Conservation (phyloP, 2,888 invertebrate genomes). For the Microctonus brassicae region DNA sequence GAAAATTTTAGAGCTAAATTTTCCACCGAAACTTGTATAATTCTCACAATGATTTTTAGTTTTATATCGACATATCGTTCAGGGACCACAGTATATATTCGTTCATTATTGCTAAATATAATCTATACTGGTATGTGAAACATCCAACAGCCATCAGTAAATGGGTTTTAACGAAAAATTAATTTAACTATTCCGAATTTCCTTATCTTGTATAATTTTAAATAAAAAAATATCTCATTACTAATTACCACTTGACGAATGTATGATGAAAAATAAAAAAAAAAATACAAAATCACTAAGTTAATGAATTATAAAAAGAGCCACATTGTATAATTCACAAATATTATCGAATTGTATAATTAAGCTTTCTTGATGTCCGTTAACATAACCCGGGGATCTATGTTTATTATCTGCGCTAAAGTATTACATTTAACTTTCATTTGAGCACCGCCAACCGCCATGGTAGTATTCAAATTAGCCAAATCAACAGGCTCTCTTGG, state of each 20-base stretch:
- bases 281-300: too few relatives aligned
- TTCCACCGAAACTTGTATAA: not conserved
- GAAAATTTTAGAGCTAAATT: not conserved
- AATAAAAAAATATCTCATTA: too few relatives aligned
- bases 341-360: not conserved
- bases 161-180: too few relatives aligned
- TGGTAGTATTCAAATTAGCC: slow-evolving; percentile 70
- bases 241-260: too few relatives aligned
- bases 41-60: not conserved
- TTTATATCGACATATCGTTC: too few relatives aligned
- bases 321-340: not conserved
- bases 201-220: too few relatives aligned
- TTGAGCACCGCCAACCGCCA: slow-evolving; percentile 72
- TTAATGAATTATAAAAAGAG: not conserved
- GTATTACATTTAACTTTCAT: slow-evolving; percentile 71
- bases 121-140: too few relatives aligned
- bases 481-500: slow-evolving; percentile 67
- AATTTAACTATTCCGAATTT: too few relatives aligned
- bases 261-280: too few relatives aligned
- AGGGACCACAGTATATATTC: too few relatives aligned
- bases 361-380: slow-evolving; percentile 60
- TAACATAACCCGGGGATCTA: slow-evolving; percentile 71
- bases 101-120: too few relatives aligned
- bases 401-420: slow-evolving; percentile 71
- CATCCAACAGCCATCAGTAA: too few relatives aligned